phyloP scores from a whole-genome alignment of 2,113 vertebrate species.

The Eleginops maclovinus region DNA sequence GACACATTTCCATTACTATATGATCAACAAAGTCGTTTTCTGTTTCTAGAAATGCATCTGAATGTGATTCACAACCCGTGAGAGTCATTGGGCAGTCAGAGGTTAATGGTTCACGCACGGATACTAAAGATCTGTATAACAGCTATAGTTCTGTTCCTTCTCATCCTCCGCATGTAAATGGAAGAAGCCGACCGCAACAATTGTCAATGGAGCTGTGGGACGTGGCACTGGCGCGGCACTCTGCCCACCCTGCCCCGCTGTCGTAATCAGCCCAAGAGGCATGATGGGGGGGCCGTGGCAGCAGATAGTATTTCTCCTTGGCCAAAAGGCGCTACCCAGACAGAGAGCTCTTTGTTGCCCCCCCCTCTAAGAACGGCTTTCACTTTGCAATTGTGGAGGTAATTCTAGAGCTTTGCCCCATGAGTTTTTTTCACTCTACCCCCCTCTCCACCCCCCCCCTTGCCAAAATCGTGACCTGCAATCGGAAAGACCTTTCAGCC shows the following conservation, averaged over 20 bases:
- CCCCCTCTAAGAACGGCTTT: conserved; percentile 75
- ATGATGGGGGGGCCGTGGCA: conserved; percentile 67
- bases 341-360: conserved; percentile 83
- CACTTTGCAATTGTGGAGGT: conserved; percentile 77
- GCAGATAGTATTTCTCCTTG: conserved; percentile 81
- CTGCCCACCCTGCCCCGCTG: conserved; percentile 65
- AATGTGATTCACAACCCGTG: neutral
- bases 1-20: neutral
- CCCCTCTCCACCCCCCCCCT: too few relatives aligned
- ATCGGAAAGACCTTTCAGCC: conserved; percentile 65
- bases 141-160: neutral
- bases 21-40: neutral
- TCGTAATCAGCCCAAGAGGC: conserved; percentile 71
- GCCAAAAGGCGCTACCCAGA: conserved; percentile 77
- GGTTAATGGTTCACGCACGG: neutral
- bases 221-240: conserved; percentile 37
- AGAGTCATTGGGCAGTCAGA: neutral
- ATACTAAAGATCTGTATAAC: neutral
- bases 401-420: conserved; percentile 69
- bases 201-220: conserved; percentile 58
- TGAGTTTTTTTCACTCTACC: conserved; percentile 22
- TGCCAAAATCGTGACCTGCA: conserved; percentile 65
- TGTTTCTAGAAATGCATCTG: neutral
- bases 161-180: conserved; percentile 32
- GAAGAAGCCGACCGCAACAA: conserved; percentile 41